Conservation (phyloP, 2,113 vertebrate species). For the Tachycineta bicolor region DNA sequence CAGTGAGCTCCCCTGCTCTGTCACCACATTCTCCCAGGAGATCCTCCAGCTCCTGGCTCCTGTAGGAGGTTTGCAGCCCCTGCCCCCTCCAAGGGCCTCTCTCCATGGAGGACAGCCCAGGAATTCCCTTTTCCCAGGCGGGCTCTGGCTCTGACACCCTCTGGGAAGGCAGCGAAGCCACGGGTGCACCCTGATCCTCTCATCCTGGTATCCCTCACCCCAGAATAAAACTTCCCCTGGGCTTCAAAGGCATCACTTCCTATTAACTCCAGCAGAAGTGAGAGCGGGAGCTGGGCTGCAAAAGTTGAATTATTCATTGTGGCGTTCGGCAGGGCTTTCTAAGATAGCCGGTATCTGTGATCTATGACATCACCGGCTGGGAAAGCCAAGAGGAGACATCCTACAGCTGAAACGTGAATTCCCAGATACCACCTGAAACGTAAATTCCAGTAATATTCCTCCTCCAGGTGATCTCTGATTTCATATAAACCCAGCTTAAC, state of each 20-base stretch:
- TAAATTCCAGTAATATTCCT: constrained; percentile 54
- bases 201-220: background rate
- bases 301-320: background rate
- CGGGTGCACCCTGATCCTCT: background rate
- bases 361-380: constrained; percentile 38
- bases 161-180: background rate
- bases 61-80: background rate
- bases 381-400: constrained; percentile 48
- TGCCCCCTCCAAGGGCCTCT: background rate
- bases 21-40: background rate
- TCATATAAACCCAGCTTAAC: background rate
- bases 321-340: background rate
- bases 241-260: background rate
- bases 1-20: background rate
- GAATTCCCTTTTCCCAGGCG: background rate
- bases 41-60: background rate
- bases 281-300: background rate
- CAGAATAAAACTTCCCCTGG: background rate
- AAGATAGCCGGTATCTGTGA: constrained; percentile 2
- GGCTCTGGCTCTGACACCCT: background rate
- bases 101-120: background rate
- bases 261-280: background rate
- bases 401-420: constrained; percentile 32
- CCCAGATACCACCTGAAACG: constrained; percentile 16
- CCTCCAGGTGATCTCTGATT: constrained; percentile 43